Evolutionary conservation across 2,113 vertebrate species (phyloP).

Genomic region (Arenaria interpres): DNA sequence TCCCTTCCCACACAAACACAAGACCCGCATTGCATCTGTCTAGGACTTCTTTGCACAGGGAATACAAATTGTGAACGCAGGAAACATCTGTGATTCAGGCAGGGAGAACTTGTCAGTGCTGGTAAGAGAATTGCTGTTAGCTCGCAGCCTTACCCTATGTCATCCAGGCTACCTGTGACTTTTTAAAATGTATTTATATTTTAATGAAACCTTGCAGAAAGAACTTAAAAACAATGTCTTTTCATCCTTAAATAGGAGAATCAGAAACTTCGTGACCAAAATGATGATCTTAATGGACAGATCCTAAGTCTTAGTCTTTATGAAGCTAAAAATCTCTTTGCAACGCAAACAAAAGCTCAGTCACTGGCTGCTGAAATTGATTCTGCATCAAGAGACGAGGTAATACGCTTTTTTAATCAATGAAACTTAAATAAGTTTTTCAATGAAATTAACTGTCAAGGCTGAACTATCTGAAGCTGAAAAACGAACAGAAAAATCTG

Average conservation of each 20-base stretch:
- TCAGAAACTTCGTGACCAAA: conserved; percentile 94
- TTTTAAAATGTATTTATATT: not conserved
- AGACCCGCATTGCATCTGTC: fast-evolving
- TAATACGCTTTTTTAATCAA: conserved; percentile 52
- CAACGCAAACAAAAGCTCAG: conserved; percentile 96
- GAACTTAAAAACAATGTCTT: not conserved
- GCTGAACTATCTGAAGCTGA: not conserved
- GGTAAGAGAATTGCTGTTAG: not conserved
- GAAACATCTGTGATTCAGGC: not conserved
- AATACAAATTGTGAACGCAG: not conserved
- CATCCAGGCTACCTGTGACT: not conserved
- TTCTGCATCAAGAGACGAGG: conserved; percentile 94
- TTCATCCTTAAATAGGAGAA: conserved; percentile 82
- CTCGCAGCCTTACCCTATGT: not conserved
- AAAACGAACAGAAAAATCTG: not conserved
- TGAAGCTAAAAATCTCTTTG: conserved; percentile 95
- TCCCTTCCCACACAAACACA: not conserved
- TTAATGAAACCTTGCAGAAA: not conserved
- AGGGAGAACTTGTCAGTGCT: not conserved
- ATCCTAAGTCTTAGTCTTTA: conserved; percentile 95
- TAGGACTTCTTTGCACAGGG: not conserved
- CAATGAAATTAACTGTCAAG: not conserved
- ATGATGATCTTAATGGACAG: conserved; percentile 95
- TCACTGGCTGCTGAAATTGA: conserved; percentile 97
- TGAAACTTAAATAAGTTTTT: not conserved